A percentile compares a stretch with the other conserved stretches of the same genome.
Evolutionary conservation across 37 sponge, comb jelly and placozoan genomes (phyloP).

Genomic region (Cliona cf. orientalis): DNA sequence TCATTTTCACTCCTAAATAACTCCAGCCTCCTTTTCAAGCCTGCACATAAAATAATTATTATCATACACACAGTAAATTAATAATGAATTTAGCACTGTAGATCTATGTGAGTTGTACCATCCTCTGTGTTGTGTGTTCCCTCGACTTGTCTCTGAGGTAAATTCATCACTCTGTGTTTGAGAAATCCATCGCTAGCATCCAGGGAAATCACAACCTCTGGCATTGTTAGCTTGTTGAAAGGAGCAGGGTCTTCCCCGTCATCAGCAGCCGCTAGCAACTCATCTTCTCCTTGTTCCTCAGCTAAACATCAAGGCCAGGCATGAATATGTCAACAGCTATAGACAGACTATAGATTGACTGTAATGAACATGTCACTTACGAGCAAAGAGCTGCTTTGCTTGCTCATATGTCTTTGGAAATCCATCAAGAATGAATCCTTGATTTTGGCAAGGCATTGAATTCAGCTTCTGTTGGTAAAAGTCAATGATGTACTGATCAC

Average conservation of each 20-base stretch:
- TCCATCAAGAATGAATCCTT: constrained; percentile 94
- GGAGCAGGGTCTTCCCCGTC: constrained; percentile 3
- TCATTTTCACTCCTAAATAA: constrained; percentile 72
- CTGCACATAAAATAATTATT: constrained; percentile 11
- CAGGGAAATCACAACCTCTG: constrained; percentile 88
- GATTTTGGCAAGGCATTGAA: constrained; percentile 97
- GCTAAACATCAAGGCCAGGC: not conserved
- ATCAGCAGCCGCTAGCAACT: constrained; percentile 52
- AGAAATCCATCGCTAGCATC: constrained; percentile 86
- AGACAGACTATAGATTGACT: not conserved
- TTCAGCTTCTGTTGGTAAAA: constrained; percentile 84
- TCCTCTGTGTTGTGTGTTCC: constrained; percentile 95
- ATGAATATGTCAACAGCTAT: constrained; percentile 4
- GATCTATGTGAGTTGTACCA: too few species aligned
- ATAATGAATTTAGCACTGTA: not conserved
- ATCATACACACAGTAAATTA: not conserved
- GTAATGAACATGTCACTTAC: constrained; percentile 19
- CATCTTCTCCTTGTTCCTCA: constrained; percentile 70
- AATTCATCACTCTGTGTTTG: constrained; percentile 90
- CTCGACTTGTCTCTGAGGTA: constrained; percentile 79
- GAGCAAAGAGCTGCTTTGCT: constrained; percentile 83
- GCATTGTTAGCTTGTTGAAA: constrained; percentile 83
- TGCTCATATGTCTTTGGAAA: constrained; percentile 93
- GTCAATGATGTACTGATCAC: constrained; percentile 80
- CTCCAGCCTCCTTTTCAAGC: constrained; percentile 56